phyloP scores from a whole-genome alignment of 2,888 invertebrate genomes.

The Dryobotodes eremita region DNA sequence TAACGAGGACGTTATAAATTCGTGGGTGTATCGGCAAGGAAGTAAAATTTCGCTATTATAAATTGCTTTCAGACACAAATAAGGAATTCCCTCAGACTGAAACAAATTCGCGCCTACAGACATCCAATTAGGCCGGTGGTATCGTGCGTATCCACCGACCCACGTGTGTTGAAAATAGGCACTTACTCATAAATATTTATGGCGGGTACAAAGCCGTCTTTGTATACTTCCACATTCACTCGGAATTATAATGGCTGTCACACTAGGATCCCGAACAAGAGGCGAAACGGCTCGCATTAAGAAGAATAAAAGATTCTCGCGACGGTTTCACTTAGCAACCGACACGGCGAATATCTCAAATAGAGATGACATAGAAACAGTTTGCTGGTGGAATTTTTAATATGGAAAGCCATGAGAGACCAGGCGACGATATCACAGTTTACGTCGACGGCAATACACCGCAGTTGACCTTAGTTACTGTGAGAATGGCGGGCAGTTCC shows the following conservation, averaged over 20 bases:
- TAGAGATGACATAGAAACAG: slow-evolving; percentile 84
- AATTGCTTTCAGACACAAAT: slow-evolving; percentile 74
- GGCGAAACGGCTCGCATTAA: slow-evolving; percentile 88
- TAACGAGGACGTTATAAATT: slow-evolving; percentile 57
- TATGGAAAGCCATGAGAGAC: slow-evolving; percentile 71
- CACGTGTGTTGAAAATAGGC: slow-evolving; percentile 88
- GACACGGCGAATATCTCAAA: slow-evolving; percentile 83
- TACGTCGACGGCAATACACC: slow-evolving; percentile 39
- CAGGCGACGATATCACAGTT: slow-evolving; percentile 61
- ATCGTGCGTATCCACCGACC: slow-evolving; percentile 89
- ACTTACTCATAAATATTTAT: slow-evolving; percentile 90
- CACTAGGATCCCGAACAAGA: slow-evolving; percentile 88
- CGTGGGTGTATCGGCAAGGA: slow-evolving; percentile 62
- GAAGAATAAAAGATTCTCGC: slow-evolving; percentile 86
- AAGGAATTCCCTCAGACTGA: slow-evolving; percentile 80
- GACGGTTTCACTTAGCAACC: slow-evolving; percentile 87
- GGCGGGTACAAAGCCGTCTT: slow-evolving; percentile 86
- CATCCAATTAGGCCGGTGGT: slow-evolving; percentile 86
- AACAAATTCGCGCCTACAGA: slow-evolving; percentile 86
- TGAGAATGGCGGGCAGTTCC: slow-evolving; percentile 59
- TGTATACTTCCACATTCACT: slow-evolving; percentile 88
- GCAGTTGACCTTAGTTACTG: slow-evolving; percentile 70
- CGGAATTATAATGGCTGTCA: slow-evolving; percentile 90
- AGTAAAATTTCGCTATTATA: slow-evolving; percentile 70
- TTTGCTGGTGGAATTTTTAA: slow-evolving; percentile 78